Conservation (phyloP, 2,888 invertebrate species). For the Chydorus sphaericus region DNA sequence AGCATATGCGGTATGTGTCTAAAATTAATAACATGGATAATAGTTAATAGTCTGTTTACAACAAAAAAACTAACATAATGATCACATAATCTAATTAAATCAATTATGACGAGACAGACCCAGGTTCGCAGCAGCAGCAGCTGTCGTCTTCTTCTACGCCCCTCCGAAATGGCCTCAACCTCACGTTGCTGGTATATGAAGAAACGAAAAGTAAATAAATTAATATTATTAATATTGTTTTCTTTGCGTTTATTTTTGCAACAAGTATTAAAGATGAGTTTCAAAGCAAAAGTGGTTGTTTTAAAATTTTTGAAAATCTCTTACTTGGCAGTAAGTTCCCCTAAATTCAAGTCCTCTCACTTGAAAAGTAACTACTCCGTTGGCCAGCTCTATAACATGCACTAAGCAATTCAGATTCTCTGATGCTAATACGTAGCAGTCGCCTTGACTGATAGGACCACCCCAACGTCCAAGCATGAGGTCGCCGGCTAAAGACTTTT, state of each 20-base stretch:
- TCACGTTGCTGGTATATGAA: constrained; percentile 98
- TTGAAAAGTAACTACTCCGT: constrained; percentile 96
- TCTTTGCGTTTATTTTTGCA: no score
- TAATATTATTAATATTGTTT: no score
- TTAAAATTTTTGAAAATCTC: no score
- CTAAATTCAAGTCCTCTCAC: constrained; percentile 92
- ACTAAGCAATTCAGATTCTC: constrained; percentile 97
- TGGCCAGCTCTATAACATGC: constrained; percentile 93
- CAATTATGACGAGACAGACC: no score
- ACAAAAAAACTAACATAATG: no score
- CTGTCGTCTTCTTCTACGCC: constrained; percentile 89
- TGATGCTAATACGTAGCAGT: constrained; percentile 94
- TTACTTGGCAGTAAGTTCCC: constrained; percentile 96
- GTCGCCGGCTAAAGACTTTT: constrained; percentile 90
- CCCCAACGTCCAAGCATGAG: constrained; percentile 49
- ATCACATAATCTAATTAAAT: no score
- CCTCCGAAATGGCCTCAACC: constrained; percentile 96
- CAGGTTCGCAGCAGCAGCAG: constrained; percentile 83
- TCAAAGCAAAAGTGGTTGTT: no score
- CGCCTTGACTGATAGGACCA: constrained; percentile 41
- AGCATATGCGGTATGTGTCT: constrained; percentile 71
- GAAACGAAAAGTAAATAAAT: no score
- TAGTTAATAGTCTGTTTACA: no score
- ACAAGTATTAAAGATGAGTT: no score
- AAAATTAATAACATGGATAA: no score